Evolutionary conservation across 1,140 invertebrate species (phyloP), one percentile per base, ranked within the genome.

Genomic region (Listronotus bonariensis): DNA sequence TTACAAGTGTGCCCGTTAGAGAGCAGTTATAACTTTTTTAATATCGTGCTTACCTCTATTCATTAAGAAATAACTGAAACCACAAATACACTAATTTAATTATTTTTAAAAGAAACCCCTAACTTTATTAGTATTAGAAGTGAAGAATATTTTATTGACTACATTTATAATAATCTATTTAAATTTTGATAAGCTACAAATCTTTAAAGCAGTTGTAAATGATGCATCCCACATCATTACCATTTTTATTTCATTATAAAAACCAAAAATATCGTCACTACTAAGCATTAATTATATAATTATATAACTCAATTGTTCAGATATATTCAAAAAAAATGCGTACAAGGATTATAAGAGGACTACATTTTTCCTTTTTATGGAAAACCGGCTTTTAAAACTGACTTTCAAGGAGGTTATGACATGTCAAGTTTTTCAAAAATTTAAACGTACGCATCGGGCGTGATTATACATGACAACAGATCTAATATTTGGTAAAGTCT

Each of bases 11-110:
- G 2, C 2, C 20, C 5, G 1, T 26, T 26, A 5, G 20, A 26
- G 20, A 26, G 20, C 20, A 26, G 20, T 26, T 26, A 26, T 26
- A 5, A 26, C 20, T 26, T 26, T 1, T 26, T 26, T 26, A 26
- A 26, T 54, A 38, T 55, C 6, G 14, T 55, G 55, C 42, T 34
- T n/a, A n/a, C 14, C 40, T 10, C 57, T 46, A 60, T 60, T 60
- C 57, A n/a, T 12, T 12, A 12, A 36, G 34, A n/a, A 56, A 31
- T 17, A 60, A 60, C 41, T 46, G 20, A 60, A 57, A 46, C 38
- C 43, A 57, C 57, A 51, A 34, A 48, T 48, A 51, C 31, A 49
- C 57, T 60, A 60, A 60, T 60, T 60, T 41, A 18, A 60, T 49
- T n/a, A 49, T 18, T 18, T 49, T 60, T 40, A 51, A 60, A 60